phyloP scores from a whole-genome alignment of 2,888 invertebrate genomes.

The Tetramorium bicarinatum region DNA sequence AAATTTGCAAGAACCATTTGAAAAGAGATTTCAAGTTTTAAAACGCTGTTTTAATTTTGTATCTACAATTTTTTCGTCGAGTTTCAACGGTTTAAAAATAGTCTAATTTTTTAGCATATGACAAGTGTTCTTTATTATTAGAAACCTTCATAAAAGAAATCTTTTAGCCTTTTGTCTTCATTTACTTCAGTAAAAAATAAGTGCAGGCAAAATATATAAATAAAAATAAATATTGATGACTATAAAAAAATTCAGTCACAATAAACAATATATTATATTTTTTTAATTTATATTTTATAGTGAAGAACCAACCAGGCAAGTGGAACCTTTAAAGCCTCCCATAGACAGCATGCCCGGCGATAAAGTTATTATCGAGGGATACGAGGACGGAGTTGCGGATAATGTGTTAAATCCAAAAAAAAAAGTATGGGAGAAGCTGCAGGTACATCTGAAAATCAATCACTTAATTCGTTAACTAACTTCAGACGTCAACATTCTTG shows the following conservation, averaged over 20 bases:
- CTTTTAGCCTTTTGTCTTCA: background rate
- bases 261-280: slow-evolving; percentile 58
- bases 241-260: background rate
- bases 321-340: slow-evolving; percentile 95
- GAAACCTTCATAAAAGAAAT: too few relatives aligned
- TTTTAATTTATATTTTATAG: slow-evolving; percentile 79
- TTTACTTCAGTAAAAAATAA: background rate
- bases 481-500: background rate
- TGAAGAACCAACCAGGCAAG: slow-evolving; percentile 91
- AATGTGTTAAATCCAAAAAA: slow-evolving; percentile 97
- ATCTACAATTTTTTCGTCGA: too few relatives aligned
- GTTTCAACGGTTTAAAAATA: too few relatives aligned
- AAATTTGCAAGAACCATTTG: too few relatives aligned
- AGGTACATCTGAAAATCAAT: slow-evolving; percentile 85
- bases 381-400: slow-evolving; percentile 92
- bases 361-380: slow-evolving; percentile 93
- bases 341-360: slow-evolving; percentile 93
- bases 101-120: too few relatives aligned
- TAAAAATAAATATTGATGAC: background rate
- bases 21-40: too few relatives aligned
- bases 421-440: slow-evolving; percentile 97
- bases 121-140: too few relatives aligned
- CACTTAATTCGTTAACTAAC: background rate
- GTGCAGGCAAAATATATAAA: background rate
- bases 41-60: too few relatives aligned